phyloP scores from a whole-genome alignment of 2,888 invertebrate species.

The Phania funesta region DNA sequence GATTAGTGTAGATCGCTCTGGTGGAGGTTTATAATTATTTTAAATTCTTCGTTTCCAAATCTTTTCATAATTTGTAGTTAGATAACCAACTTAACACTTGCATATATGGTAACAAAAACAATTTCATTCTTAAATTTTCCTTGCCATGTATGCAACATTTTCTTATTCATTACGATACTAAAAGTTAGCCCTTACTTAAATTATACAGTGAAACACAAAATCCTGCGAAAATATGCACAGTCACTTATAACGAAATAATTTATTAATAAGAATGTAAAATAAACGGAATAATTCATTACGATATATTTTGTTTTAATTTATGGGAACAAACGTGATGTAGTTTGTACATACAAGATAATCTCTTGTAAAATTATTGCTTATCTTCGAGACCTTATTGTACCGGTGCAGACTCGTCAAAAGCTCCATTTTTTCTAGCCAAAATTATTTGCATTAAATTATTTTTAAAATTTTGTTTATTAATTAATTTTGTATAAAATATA shows the following conservation, averaged over 20 bases:
- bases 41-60: conserved; percentile 30
- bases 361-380: too few species aligned
- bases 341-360: not conserved
- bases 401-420: too few species aligned
- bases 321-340: not conserved
- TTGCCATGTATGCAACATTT: not conserved
- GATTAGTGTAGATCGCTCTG: conserved; percentile 95
- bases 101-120: conserved; percentile 22
- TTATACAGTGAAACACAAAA: conserved; percentile 23
- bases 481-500: too few species aligned
- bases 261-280: conserved; percentile 54
- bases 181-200: conserved; percentile 30
- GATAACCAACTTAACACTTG: conserved; percentile 30
- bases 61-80: conserved; percentile 54
- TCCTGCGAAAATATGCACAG: conserved; percentile 24
- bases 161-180: conserved; percentile 48
- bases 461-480: too few species aligned
- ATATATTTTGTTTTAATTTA: not conserved
- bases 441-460: too few species aligned
- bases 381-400: too few species aligned
- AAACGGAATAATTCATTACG: conserved; percentile 36
- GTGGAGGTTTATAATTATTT: conserved; percentile 91
- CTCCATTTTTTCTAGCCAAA: too few species aligned
- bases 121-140: not conserved
- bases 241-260: conserved; percentile 44